phyloP scores from a whole-genome alignment of 2,888 invertebrate species.

The Podabrus alpinus region DNA sequence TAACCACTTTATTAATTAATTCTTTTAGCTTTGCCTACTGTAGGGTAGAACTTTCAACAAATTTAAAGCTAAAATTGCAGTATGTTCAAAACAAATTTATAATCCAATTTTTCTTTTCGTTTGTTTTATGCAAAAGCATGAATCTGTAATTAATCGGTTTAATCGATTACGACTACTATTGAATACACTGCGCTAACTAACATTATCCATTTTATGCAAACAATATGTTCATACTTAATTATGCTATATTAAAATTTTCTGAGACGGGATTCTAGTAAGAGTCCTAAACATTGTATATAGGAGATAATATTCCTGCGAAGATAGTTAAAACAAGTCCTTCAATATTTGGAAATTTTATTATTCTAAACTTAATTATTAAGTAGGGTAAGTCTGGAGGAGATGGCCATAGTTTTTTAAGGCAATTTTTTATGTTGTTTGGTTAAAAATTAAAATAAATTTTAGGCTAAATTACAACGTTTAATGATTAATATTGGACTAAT shows the following conservation, averaged over 20 bases:
- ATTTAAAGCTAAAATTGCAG: background rate
- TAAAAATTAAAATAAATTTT: too few relatives aligned
- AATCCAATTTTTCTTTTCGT: background rate
- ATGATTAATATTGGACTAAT: too few relatives aligned
- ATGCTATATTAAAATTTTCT: background rate
- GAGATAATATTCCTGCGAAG: background rate
- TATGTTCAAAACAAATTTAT: background rate
- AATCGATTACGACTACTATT: background rate
- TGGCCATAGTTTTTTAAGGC: too few relatives aligned
- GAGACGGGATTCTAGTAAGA: background rate
- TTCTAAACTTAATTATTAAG: background rate
- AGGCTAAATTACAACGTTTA: too few relatives aligned
- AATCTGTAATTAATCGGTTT: background rate
- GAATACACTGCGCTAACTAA: background rate
- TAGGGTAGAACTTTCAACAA: background rate
- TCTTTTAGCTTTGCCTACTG: background rate
- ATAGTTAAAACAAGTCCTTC: background rate
- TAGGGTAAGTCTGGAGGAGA: too few relatives aligned
- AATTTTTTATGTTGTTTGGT: too few relatives aligned
- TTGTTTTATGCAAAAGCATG: background rate
- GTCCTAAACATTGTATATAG: background rate
- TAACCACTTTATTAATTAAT: background rate
- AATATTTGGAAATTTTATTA: background rate
- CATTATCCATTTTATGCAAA: background rate
- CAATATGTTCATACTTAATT: background rate